Evolutionary conservation across 2,888 invertebrate genomes (phyloP).

Genomic region (Leuctra nigra): DNA sequence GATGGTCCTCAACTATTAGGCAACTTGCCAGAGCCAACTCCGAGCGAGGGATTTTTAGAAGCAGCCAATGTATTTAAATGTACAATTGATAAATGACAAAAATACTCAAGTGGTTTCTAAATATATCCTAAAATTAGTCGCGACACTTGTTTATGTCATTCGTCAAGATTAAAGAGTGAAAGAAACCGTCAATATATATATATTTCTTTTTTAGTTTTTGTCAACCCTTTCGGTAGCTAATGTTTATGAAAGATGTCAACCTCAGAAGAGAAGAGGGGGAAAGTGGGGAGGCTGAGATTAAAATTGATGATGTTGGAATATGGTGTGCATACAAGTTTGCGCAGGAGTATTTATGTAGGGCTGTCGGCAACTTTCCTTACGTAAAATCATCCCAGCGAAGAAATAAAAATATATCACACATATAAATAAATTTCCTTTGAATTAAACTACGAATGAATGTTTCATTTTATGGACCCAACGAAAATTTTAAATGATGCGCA

Average conservation of each 20-base stretch:
- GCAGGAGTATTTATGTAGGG: too few species aligned
- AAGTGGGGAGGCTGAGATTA: too few species aligned
- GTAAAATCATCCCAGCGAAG: too few species aligned
- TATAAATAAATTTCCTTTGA: too few species aligned
- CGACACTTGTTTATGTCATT: slow-evolving; percentile 16
- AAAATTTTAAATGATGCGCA: too few species aligned
- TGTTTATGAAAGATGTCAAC: slow-evolving; percentile 18
- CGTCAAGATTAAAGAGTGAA: slow-evolving; percentile 8
- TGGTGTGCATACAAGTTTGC: too few species aligned
- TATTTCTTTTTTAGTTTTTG: slow-evolving; percentile 15
- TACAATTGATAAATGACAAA: slow-evolving; percentile 18
- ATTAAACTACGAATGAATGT: too few species aligned
- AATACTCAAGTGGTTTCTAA: slow-evolving; percentile 17
- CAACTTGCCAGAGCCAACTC: background rate
- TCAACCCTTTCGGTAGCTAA: slow-evolving; percentile 13
- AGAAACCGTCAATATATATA: slow-evolving; percentile 5
- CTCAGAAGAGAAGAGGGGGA: background rate
- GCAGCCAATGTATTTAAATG: slow-evolving; percentile 12
- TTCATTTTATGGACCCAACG: too few species aligned
- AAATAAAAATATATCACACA: too few species aligned
- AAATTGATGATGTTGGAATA: too few species aligned
- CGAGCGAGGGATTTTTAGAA: background rate
- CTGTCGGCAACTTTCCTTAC: too few species aligned
- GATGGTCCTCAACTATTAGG: background rate
- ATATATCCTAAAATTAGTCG: slow-evolving; percentile 17